phyloP scores from a whole-genome alignment of 2,797 vertebrate species.

The Phylloscopus collybita region DNA sequence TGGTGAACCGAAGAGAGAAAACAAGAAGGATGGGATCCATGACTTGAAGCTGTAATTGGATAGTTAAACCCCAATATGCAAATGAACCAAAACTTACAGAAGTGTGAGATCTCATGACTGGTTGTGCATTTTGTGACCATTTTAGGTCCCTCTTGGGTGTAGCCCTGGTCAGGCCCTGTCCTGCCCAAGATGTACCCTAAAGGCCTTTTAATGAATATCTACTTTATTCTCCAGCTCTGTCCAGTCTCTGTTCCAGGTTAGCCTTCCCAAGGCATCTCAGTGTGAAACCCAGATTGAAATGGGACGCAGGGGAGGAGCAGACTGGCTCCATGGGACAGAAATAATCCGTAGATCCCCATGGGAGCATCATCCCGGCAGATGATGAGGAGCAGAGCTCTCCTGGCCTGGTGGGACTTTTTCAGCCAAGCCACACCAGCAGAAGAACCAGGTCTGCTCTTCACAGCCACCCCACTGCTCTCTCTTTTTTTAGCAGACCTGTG shows the following conservation, averaged over 20 bases:
- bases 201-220: background rate
- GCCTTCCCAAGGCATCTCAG: background rate
- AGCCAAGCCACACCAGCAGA: background rate
- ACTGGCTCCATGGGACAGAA: background rate
- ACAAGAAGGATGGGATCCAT: background rate
- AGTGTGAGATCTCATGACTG: background rate
- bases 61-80: background rate
- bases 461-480: background rate
- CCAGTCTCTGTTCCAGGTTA: background rate
- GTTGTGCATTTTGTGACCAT: background rate
- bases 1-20: background rate
- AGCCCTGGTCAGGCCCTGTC: background rate
- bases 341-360: accelerated
- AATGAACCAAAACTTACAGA: background rate
- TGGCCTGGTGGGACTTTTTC: background rate
- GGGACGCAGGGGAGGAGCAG: background rate
- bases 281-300: background rate
- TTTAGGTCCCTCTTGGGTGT: background rate
- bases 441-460: background rate
- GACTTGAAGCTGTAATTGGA: background rate
- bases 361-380: accelerated
- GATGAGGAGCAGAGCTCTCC: background rate
- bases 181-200: background rate
- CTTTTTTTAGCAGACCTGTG: background rate
- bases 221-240: background rate